Evolutionary conservation across 2,113 vertebrate species (phyloP).

Genomic region (Carassius carassius): DNA sequence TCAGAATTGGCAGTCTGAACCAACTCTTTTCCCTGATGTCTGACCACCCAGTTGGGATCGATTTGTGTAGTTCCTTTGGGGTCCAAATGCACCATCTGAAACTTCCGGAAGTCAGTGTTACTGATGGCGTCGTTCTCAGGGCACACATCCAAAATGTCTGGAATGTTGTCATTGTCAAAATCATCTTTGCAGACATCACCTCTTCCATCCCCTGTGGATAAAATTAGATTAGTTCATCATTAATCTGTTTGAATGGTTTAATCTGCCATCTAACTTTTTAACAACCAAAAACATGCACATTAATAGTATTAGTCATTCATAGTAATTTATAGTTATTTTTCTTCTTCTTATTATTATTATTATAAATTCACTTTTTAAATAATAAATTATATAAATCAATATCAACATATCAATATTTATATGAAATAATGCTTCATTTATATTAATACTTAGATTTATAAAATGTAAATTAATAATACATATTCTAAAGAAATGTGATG

Average conservation of each 20-base stretch:
- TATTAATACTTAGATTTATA: not conserved
- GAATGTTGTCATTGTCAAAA: conserved; percentile 94
- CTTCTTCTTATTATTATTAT: too few species aligned
- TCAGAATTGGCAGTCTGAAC: conserved; percentile 98
- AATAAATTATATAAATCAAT: too few species aligned
- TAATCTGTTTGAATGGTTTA: not conserved
- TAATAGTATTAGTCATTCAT: too few species aligned
- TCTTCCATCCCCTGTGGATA: conserved; percentile 85
- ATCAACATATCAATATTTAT: too few species aligned
- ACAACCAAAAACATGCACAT: not conserved
- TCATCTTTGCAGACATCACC: conserved; percentile 96
- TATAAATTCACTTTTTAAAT: too few species aligned
- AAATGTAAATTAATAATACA: not conserved
- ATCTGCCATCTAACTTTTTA: not conserved
- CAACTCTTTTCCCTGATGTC: conserved; percentile 95
- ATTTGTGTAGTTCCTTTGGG: conserved; percentile 98
- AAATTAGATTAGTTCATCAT: not conserved
- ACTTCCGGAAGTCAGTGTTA: conserved; percentile 95
- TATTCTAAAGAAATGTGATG: too few species aligned
- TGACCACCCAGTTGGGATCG: conserved; percentile 98
- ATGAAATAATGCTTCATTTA: not conserved
- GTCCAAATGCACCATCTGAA: conserved; percentile 98
- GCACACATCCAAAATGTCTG: conserved; percentile 92
- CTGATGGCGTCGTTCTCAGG: conserved; percentile 94
- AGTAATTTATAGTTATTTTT: too few species aligned